Evolutionary conservation across 1,140 invertebrate genomes (phyloP).

Genomic region (Habropoda laboriosa): DNA sequence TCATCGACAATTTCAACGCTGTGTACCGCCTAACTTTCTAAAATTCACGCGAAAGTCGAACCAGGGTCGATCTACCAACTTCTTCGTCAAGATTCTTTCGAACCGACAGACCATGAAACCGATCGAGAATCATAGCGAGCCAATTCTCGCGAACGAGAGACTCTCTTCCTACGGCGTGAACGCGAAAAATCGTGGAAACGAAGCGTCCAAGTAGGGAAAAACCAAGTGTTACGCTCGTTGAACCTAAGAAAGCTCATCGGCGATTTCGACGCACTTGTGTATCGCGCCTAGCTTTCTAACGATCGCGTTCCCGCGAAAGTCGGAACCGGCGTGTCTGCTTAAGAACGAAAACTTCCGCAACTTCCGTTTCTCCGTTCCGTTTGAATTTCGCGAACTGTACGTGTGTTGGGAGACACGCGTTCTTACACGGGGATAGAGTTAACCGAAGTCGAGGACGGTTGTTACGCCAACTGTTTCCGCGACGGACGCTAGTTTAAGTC

Average conservation of each 20-base stretch:
- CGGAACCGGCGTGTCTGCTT: no score
- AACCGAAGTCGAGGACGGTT: no score
- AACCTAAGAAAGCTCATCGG: not conserved
- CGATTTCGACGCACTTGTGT: not conserved
- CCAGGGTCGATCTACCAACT: not conserved
- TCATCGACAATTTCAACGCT: not conserved
- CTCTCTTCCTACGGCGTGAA: not conserved
- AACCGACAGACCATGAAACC: not conserved
- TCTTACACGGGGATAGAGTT: no score
- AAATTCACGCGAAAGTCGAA: not conserved
- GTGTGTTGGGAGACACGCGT: no score
- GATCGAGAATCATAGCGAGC: not conserved
- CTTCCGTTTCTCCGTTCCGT: no score
- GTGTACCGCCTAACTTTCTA: not conserved
- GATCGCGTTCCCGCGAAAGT: not conserved
- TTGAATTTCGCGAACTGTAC: no score
- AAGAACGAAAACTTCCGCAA: no score
- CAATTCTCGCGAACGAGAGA: constrained; percentile 1
- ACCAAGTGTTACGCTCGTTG: constrained; percentile 10
- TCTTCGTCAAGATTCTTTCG: not conserved
- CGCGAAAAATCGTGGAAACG: not conserved
- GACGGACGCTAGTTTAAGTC: no score
- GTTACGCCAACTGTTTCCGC: no score
- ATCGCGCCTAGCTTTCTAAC: not conserved
- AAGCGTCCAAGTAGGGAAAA: no score